These are phyloP conservation scores for Drosophila infuscata DNA, from an alignment of 2,888 invertebrate genomes.

Conservation along the genomic window DNA sequence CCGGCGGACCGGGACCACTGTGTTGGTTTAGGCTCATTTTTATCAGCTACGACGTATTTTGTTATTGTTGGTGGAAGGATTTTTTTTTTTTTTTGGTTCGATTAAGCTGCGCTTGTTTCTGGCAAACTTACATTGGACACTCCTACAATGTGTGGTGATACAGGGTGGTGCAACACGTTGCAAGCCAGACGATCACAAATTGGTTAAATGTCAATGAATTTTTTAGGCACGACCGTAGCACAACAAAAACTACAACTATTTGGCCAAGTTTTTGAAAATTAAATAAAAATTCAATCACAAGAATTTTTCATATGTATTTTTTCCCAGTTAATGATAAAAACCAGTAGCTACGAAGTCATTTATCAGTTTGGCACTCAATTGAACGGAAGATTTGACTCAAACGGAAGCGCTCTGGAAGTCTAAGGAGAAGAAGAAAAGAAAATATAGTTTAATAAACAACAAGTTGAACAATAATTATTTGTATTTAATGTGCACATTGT, in stretches of 20 bases:
- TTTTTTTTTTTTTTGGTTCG: not conserved
- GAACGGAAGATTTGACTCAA: conserved; percentile 19
- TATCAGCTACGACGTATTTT: conserved; percentile 82
- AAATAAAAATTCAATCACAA: conserved; percentile 4
- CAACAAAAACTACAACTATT: conserved; percentile 30
- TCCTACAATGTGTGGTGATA: conserved; percentile 3
- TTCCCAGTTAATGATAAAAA: conserved; percentile 17
- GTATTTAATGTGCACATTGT: not conserved
- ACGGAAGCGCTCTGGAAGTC: conserved; percentile 34
- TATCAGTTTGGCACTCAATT: conserved; percentile 35
- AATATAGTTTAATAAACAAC: not conserved
- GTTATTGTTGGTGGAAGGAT: conserved; percentile 18
- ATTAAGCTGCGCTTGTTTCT: not conserved
- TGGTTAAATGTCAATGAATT: conserved; percentile 1
- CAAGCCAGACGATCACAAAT: not conserved
- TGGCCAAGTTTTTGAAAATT: conserved; percentile 38
- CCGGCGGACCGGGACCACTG: conserved; percentile 85
- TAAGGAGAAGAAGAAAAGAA: conserved; percentile 4
- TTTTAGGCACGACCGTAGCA: conserved; percentile 43
- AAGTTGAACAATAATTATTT: not conserved
- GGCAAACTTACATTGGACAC: conserved; percentile 23
- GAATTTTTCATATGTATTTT: conserved; percentile 1
- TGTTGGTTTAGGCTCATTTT: conserved; percentile 85
- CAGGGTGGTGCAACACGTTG: conserved; percentile 18
- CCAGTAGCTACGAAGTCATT: conserved; percentile 4